A percentile compares a stretch with the other conserved stretches of the same genome.
These are phyloP conservation scores for Cavia porcellus DNA, from an alignment of 2,113 vertebrate species.

Conservation along the genomic window DNA sequence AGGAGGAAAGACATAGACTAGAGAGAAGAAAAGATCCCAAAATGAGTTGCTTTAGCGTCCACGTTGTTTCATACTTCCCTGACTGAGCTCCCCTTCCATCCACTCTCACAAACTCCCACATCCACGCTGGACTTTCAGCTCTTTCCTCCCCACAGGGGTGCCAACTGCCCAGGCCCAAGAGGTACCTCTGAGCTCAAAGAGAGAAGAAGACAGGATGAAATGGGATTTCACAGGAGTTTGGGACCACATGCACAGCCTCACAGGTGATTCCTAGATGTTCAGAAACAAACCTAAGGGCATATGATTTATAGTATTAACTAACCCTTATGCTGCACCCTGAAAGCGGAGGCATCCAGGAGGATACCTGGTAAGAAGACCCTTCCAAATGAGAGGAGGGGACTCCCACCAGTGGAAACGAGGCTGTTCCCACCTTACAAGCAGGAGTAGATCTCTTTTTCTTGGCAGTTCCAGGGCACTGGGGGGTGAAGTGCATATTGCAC, in stretches of 20 bases:
- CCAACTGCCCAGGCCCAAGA: accelerated
- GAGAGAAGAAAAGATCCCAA: not conserved
- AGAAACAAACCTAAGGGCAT: not conserved
- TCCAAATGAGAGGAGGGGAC: not conserved
- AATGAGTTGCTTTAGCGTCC: not conserved
- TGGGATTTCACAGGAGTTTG: not conserved
- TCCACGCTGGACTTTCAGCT: not conserved
- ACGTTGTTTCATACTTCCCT: not conserved
- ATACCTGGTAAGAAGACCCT: not conserved
- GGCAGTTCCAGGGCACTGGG: not conserved
- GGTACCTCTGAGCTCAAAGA: not conserved
- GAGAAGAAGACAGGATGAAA: not conserved
- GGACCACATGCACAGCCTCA: not conserved
- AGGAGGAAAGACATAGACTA: not conserved
- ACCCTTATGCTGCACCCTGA: not conserved
- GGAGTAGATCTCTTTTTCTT: not conserved
- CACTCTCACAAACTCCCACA: not conserved
- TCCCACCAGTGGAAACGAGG: not conserved
- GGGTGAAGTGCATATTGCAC: not conserved
- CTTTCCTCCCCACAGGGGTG: not conserved
- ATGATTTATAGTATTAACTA: no score
- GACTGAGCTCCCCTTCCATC: not conserved
- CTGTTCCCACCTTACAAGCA: no score
- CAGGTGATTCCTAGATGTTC: not conserved
- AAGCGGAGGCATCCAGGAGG: no score